Evolutionary conservation across 2,113 vertebrate species (phyloP), one percentile per base, ranked within the genome.

Genomic region (Clarias gariepinus): DNA sequence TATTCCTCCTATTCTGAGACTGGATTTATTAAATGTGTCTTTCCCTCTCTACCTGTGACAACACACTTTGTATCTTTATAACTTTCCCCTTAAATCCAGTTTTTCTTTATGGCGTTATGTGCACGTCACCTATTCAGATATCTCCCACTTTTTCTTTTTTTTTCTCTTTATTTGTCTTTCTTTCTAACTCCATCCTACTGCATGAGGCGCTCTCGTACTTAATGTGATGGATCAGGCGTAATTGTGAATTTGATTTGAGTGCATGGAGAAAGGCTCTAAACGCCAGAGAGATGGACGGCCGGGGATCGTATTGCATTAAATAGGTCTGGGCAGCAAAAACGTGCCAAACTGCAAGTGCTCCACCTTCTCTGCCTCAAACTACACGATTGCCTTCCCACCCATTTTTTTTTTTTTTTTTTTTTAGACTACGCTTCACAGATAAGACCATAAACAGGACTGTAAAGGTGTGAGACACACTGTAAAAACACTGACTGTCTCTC

Each of bases 311-410:
- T 81, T 81, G 53, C 57, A 60, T 81, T 60, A 81, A 82, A 23
- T 41, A 85, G 69, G 82, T 57, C 76, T 74, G 47, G 57, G 68
- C 77, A 61, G 66, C 28, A 73, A 47, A 71, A 87, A 85, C 13
- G 36, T 76, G 63, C 69, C 33, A 76, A 78, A 82, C 52, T 78
- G 61, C 23, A 69, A 28, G 30, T 47, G 73, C 83, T 89, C 86
- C 83, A 85, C 86, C 86, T 88, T 74, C 66, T 19, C 36, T 74
- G 16, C 61, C 36, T 85, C 79, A 64, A 79, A 87, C 47, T 69
- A 30, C 19, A 61, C 60, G 30, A 53, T 41, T 83, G 71, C 8
- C 23, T 57, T 66, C 60, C 66, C 81, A 55, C 74, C 52, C 74
- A 6, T 84, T 86, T 47, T 47, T 36, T 3, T 3, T 36, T 36